Evolutionary conservation across 2,113 vertebrate genomes (phyloP).

Genomic region (Oreochromis spilurus): DNA sequence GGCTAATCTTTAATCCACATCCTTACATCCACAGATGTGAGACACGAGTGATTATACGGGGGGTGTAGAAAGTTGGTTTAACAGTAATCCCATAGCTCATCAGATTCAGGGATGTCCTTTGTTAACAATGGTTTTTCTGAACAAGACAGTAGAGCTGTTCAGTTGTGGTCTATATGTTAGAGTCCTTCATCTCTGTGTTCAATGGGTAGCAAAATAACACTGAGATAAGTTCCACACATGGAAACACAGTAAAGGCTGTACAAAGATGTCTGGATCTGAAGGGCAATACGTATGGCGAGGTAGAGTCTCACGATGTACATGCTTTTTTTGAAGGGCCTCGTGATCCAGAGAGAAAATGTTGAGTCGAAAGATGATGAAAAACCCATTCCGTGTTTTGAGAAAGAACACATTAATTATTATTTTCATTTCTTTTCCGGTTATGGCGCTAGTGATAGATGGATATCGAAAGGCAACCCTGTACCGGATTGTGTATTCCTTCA

Average conservation of each 20-base stretch:
- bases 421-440: background rate
- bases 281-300: background rate
- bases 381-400: conserved; percentile 8
- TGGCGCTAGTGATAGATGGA: conserved; percentile 50
- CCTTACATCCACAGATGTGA: background rate
- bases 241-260: conserved; percentile 7
- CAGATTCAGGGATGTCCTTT: conserved; percentile 11
- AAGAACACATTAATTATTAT: background rate
- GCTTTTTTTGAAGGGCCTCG: background rate
- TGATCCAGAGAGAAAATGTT: background rate
- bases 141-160: conserved; percentile 12
- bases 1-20: background rate
- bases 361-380: conserved; percentile 26
- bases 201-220: background rate
- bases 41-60: background rate
- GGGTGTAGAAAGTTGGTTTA: background rate
- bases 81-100: conserved; percentile 27
- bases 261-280: conserved; percentile 26
- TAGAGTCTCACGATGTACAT: background rate
- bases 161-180: conserved; percentile 19
- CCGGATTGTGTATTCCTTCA: background rate
- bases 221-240: conserved; percentile 29
- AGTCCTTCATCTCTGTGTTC: background rate
- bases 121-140: conserved; percentile 10
- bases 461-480: background rate